Percentiles rank a stretch among this genome's conserved stretches.
phyloP scores from a whole-genome alignment of 2,888 invertebrate genomes.

The Galerucella calmariensis region DNA sequence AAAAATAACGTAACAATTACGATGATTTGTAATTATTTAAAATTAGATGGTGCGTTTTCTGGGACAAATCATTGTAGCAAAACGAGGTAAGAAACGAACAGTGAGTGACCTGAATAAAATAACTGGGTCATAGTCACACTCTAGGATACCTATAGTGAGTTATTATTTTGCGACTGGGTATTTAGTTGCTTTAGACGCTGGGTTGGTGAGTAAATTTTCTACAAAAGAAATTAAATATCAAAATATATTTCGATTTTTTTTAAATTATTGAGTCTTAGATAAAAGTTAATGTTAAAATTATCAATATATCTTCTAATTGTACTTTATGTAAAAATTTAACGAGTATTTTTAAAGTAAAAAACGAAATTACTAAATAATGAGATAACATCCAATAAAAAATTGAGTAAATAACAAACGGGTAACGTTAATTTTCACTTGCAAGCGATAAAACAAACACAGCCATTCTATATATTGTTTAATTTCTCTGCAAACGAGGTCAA shows the following conservation, averaged over 20 bases:
- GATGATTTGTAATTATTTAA: conserved; percentile 37
- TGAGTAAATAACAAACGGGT: conserved; percentile 19
- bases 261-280: too few species aligned
- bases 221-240: too few species aligned
- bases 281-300: too few species aligned
- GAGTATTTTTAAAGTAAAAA: neutral
- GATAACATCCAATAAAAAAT: conserved; percentile 28
- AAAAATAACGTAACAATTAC: conserved; percentile 36
- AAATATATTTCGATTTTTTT: too few species aligned
- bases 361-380: conserved; percentile 3
- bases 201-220: neutral
- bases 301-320: too few species aligned
- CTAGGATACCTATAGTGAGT: conserved; percentile 52
- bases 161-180: conserved; percentile 43
- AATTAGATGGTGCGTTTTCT: conserved; percentile 55
- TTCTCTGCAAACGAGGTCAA: conserved; percentile 63
- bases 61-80: conserved; percentile 59
- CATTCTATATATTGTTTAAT: conserved; percentile 58
- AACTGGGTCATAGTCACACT: conserved; percentile 64
- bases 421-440: conserved; percentile 40
- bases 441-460: conserved; percentile 43
- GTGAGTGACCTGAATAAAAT: conserved; percentile 63
- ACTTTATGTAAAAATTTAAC: neutral
- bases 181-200: neutral
- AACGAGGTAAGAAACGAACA: conserved; percentile 60